Evolutionary conservation across 2,797 vertebrate species (phyloP), one percentile per base, ranked within the genome.

Genomic region (Alfaro cultratus): DNA sequence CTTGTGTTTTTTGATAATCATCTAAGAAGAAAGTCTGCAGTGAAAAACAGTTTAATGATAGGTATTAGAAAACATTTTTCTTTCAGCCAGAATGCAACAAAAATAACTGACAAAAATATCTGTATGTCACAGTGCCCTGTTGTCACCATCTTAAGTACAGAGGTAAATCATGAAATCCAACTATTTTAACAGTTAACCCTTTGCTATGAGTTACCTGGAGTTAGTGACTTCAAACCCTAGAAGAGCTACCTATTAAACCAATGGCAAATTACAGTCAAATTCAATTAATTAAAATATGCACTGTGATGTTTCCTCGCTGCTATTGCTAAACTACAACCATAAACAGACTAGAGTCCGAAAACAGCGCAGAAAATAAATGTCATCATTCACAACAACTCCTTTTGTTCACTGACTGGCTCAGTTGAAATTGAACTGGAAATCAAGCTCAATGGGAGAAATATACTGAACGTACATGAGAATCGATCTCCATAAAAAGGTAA

Each of bases 1-100:
- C 34, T 26, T 76, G 49, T 64, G 16, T 67, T 39, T 15, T 5
- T 53, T 10, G 55, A 57, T 79, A 76, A 10, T 82, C 77, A 55
- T 74, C 34, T 67, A 77, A 53, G 70, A 47, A 76, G 10, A 10
- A 70, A 76, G 47, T 46, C 34, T 21, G 6, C 23, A 16, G 49
- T 6, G 7, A 77, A 77, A 77, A n/a, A 43, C 5, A 1, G 26
- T 16, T 73, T 55, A 11, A 68, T 26, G 11, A 70, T 18, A 31
- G n/a, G 15, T 31, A 18, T 16, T n/a, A 13, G 10, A 73, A n/a
- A 15, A 9, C 10, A 5, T 1, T 36, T 73, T 23, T 73, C 3
- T 39, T 10, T 73, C 29, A 78, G 46, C 15, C 13, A 34, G 6
- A 16, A 64, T 64, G 29, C 16, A 18, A 64, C 6, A 8, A 64